These are phyloP conservation scores for Rhinella marina DNA, from an alignment of 2,797 vertebrate species.

Conservation along the genomic window DNA sequence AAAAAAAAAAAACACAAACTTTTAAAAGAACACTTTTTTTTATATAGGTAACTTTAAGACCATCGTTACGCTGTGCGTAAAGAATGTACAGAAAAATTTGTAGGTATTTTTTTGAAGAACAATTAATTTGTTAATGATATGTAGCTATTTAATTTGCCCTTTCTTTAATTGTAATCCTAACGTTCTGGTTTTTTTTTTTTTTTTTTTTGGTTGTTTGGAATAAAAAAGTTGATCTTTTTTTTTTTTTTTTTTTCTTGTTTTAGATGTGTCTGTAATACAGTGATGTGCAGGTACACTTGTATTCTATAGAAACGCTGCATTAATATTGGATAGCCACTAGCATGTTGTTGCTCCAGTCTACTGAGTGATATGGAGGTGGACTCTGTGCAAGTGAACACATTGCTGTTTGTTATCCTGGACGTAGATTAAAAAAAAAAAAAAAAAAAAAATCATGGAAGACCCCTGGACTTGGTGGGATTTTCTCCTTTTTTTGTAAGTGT, in stretches of 20 bases:
- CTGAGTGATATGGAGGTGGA: constrained; percentile 79
- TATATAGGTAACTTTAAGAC: constrained; percentile 99
- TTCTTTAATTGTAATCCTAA: constrained; percentile 97
- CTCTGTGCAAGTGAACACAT: constrained; percentile 70
- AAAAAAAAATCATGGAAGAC: background rate
- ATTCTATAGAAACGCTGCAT: constrained; percentile 89
- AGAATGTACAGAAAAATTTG: constrained; percentile 99
- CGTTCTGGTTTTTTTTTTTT: constrained; percentile 77
- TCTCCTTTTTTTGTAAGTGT: background rate
- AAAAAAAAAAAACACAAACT: constrained; percentile 49
- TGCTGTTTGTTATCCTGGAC: constrained; percentile 41
- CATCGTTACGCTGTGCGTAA: constrained; percentile 99
- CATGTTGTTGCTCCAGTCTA: constrained; percentile 89
- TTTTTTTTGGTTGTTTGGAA: constrained; percentile 73
- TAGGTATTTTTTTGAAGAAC: constrained; percentile 99
- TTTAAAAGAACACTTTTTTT: constrained; percentile 83
- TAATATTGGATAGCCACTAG: constrained; percentile 86
- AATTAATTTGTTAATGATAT: constrained; percentile 99
- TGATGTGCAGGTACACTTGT: constrained; percentile 98
- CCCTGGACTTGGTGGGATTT: background rate
- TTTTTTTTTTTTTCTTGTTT: constrained; percentile 60
- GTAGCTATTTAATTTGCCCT: constrained; percentile 99
- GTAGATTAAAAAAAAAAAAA: background rate
- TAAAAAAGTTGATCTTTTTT: constrained; percentile 98
- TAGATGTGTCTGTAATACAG: constrained; percentile 90